Evolutionary conservation across 2,113 vertebrate genomes (phyloP), one percentile per base, ranked within the genome.

Genomic region (Burhinus oedicnemus): DNA sequence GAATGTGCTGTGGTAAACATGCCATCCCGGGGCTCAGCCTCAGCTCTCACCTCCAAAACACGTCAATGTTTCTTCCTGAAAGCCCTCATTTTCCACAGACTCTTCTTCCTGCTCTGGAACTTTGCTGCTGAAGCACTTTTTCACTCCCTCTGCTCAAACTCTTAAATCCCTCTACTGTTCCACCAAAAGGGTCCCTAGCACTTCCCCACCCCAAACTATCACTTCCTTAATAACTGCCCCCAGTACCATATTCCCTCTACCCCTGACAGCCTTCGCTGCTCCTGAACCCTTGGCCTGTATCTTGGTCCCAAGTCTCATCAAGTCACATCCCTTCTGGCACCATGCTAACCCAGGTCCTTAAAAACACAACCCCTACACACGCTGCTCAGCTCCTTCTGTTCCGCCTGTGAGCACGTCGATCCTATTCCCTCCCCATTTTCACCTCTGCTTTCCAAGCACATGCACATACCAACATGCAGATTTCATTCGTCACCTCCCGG

Each of bases 231-330:
- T 20, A n/a, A n/a, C 15, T 54, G 34, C 6, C n/a, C 21, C 45
- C 42, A 38, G 49, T 42, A 61, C 3, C 2, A 12, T 22, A 68
- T 44, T 77, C 19, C 49, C 5, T 36, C 26, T 55, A 2, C 34
- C n/a, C n/a, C 51, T 45, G 34, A 6, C 25, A 30, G 6, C 7
- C 45, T 45, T 20, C 3, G 2, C 68, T 62, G 15, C n/a, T 62
- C 36, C 65, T 54, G 58, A 85, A 82, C 5, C 65, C 38, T 8
- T 66, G 23, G 7, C 26, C 16, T 40, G 3, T 11, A 15, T 5
- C 15, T 36, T 72, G 18, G 30, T 70, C n/a, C 1, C 26, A 57
- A 76, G 16, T 17, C n/a, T 74, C 45, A 69, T 3, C 0, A 0
- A 76, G 40, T 27, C 62, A 54, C 49, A 89, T 26, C 30, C 36